Evolutionary conservation across 2,888 invertebrate species (phyloP).

Genomic region (Athripsodes cinereus): DNA sequence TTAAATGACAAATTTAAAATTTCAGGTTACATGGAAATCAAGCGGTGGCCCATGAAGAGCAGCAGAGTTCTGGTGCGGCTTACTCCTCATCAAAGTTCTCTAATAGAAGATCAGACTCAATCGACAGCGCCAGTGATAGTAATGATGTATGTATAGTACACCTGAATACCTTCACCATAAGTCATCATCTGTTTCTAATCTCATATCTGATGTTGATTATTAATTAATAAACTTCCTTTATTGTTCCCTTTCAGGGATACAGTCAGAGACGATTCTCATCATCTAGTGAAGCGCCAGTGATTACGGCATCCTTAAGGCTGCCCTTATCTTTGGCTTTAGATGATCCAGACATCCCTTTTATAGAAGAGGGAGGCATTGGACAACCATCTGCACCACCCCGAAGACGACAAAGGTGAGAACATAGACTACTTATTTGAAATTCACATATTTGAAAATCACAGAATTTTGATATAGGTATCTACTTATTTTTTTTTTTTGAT

Average conservation of each 20-base stretch:
- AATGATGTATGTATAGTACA: conserved; percentile 38
- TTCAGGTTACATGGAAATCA: conserved; percentile 24
- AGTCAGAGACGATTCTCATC: conserved; percentile 51
- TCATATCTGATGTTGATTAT: too few species aligned
- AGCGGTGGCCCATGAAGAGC: conserved; percentile 27
- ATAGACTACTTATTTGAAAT: conserved; percentile 24
- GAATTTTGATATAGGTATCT: too few species aligned
- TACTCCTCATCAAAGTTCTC: conserved; percentile 41
- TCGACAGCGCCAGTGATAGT: conserved; percentile 50
- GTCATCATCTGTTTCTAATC: too few species aligned
- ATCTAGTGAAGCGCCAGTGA: conserved; percentile 58
- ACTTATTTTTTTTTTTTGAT: not conserved
- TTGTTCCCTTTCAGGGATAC: conserved; percentile 13
- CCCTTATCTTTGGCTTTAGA: conserved; percentile 58
- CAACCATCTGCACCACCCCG: conserved; percentile 43
- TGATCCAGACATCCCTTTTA: conserved; percentile 61
- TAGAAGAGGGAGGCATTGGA: conserved; percentile 50
- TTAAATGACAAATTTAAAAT: too few species aligned
- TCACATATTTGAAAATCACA: conserved; percentile 44
- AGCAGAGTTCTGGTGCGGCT: conserved; percentile 40
- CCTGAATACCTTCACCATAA: too few species aligned
- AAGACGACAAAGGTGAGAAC: conserved; percentile 39
- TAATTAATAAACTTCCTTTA: too few species aligned
- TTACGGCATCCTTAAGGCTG: conserved; percentile 77
- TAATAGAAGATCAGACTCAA: conserved; percentile 43